Evolutionary conservation across 2,888 invertebrate genomes (phyloP).

Genomic region (Pristionchus maxplancki): DNA sequence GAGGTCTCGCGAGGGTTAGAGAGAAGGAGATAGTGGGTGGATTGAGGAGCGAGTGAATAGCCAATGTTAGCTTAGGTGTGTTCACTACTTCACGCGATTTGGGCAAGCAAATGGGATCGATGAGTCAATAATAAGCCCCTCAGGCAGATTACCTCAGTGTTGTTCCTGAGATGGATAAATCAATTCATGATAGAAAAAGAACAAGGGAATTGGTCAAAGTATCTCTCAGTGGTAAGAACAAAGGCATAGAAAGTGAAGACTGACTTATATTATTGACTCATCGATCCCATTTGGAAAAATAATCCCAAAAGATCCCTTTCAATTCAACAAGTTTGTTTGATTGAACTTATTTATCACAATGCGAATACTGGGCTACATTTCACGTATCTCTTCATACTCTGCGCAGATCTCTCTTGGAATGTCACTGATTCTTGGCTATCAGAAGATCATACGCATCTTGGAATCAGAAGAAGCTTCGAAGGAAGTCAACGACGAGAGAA

Average conservation of each 20-base stretch:
- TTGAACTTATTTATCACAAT: constrained; percentile 2
- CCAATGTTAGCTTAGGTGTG: constrained; percentile 39
- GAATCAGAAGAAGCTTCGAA: background rate
- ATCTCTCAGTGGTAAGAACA: no score
- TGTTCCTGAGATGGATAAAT: no score
- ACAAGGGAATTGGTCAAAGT: no score
- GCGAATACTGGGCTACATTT: background rate
- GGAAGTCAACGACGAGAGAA: background rate
- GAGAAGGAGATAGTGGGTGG: background rate
- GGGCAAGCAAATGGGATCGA: background rate
- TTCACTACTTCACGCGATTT: background rate
- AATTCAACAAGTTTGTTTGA: background rate
- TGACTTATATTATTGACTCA: no score
- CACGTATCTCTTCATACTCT: background rate
- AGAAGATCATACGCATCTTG: no score
- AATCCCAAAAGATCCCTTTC: no score
- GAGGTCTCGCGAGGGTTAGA: background rate
- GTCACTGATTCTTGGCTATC: background rate
- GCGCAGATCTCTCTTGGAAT: background rate
- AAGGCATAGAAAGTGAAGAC: no score
- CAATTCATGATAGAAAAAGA: no score
- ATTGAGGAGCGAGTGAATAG: background rate
- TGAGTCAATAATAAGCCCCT: background rate
- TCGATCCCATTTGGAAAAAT: no score
- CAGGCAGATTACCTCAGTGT: background rate